Evolutionary conservation across 2,113 vertebrate species (phyloP), one percentile per base, ranked within the genome.

Genomic region (Marmota monax): DNA sequence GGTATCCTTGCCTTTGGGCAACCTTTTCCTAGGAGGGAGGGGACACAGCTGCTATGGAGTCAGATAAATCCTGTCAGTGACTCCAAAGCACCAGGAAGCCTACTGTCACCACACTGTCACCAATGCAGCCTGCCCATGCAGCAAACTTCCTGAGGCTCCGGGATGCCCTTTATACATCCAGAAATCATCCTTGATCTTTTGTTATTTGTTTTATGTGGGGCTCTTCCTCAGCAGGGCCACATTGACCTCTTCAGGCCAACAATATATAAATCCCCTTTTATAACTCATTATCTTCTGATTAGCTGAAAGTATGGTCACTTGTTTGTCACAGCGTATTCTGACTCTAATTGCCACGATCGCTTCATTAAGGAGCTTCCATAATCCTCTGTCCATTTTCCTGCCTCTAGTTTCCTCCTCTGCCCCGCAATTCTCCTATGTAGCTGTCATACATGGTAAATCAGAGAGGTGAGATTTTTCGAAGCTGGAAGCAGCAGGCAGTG

Each of bases 221-320:
- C 95, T 94, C 76, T 97, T 93, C 83, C 78, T 8, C 12, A 2
- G 78, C 74, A 74, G 87, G 39, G 37, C 48, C 48, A n/a, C 72
- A 51, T 9, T 39, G 61, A 84, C 87, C 73, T 72, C 88, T 13
- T 34, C 23, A 1, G 74, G 95, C 84, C 96, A 95, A 96, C 95
- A 95, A 96, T 85, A 88, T 85, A 98, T 97, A 97, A 96, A 98
- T 96, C 97, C 97, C 96, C 95, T 88, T 96, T 97, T 97, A 95
- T 94, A 96, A 97, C 65, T 95, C 67, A 63, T 92, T 97, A 95
- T 67, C 96, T 96, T 98, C 88, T 27, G 11, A 87, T 96, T 74
- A 95, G 86, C 90, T 92, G 39, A 69, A 76, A 65, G 92, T 56
- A 39, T 29, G 83, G 86, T 48, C 96, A 32, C 87, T 37, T 58